Base-by-base conservation (phyloP, 2,797 vertebrate species). In the Thripadectes ignobilis region DNA sequence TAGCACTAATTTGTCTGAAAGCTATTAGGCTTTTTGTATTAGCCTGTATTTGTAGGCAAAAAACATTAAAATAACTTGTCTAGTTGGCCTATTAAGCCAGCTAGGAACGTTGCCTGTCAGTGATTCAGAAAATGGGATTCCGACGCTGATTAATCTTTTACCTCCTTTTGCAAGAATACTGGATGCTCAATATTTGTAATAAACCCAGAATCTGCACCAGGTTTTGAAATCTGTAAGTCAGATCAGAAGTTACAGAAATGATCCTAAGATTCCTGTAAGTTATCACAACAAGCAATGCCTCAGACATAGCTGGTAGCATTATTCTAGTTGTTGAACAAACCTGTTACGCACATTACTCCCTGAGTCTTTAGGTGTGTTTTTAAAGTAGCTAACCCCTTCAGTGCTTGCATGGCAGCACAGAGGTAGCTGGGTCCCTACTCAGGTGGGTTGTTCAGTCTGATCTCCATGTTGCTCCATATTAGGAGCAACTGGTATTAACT, bases 51-150 rank as follows among this genome's bases (percentile, higher is more conserved):
- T 14, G 20, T 19, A 83, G 41, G 17, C 21, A 93, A 72, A 68
- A 57, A 19, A 32, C 6, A 32, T 12, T 22, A 24, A 46, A 69
- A 55, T 62, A 73, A 36, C 12, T 57, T 18, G 16, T 14, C 49
- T 59, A 66, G n/a, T 23, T 69, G 8, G 27, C 24, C 65, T 54
- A 32, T 30, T 69, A 76, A 39, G 39, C 15, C 73, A 82, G 20
- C 30, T 21, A 74, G 10, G 15, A 92, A 79, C 6, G 5, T 0
- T 62, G 59, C 13, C 49, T 2, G 0, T 19, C 49, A 72, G 34
- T 12, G 34, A 78, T 34, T 72, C 41, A 74, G 57, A 63, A 71
- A 51, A 43, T 65, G 12, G 12, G 24, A 73, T 63, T 86, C 45
- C 39, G 27, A 80, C 24, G n/a, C 6, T 38, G 21, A 66, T 30